Base-by-base conservation (phyloP, 2,888 invertebrate species). In the Nephrotoma guestfalica region DNA sequence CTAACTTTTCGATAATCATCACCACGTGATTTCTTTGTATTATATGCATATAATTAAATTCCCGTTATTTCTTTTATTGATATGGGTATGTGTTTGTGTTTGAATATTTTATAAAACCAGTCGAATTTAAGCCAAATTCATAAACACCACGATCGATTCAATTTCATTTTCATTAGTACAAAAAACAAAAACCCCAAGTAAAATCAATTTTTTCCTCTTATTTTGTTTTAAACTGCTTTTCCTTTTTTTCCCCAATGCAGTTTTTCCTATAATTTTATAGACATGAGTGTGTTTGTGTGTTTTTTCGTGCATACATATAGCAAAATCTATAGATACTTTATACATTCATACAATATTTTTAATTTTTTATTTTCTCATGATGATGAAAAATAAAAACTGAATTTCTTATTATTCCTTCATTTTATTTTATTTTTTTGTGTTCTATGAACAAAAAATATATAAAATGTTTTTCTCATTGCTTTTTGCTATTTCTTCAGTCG, bases 401-500 rank as follows among this genome's bases (percentile, higher is more conserved):
- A 18, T 57, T 57, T 57, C 57, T 57, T 57, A 57, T 57, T 57
- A 57, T 57, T 57, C 57, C 57, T 57, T 57, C 57, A 57, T 18
- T 47, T 47, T 47, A 57, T 57, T 57, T 57, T 57, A 7, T 57
- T 57, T 57, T 57, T 57, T 57, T 57, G 57, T 57, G 18, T 57
- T 57, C 18, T 57, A 57, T 57, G 57, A 57, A 57, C 57, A 57
- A 57, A 57, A 57, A 57, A 18, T 18, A 18, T 40, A 83, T 40
- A 84, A 84, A 84, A 84, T 41, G 40, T 84, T 84, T 84, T 84
- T 40, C 41, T 84, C 83, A 84, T 84, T 84, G 83, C 83, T 84
- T 84, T 84, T 84, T 84, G 83, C 83, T 84, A 84, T 84, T 84
- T 84, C 83, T 84, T 84, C 83, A 84, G 83, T 84, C 83, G 83